Conservation (phyloP, 2,888 invertebrate species). For the Scaptomyza polygonia region DNA sequence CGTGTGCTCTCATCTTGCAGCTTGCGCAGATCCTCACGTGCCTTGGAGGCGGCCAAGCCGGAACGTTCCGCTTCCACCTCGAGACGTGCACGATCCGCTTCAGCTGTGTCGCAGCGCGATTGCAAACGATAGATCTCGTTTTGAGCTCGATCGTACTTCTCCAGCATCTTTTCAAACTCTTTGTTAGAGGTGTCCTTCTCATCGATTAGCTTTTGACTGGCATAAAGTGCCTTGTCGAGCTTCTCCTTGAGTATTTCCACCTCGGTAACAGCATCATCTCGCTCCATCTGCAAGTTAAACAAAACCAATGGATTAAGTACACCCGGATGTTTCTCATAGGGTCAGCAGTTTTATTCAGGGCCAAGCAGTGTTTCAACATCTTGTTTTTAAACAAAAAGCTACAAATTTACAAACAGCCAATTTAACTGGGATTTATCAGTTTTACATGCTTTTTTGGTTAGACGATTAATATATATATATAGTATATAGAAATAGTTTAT, state of each 20-base stretch:
- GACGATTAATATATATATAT: slow-evolving; percentile 36
- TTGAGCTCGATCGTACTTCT: slow-evolving; percentile 96
- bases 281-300: slow-evolving; percentile 88
- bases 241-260: slow-evolving; percentile 95
- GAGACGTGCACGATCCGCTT: slow-evolving; percentile 93
- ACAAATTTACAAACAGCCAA: slow-evolving; percentile 83
- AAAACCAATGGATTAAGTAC: neutral
- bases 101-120: slow-evolving; percentile 93
- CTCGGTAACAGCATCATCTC: slow-evolving; percentile 93
- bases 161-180: slow-evolving; percentile 95
- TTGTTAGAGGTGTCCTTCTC: slow-evolving; percentile 95
- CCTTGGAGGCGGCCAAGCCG: slow-evolving; percentile 90
- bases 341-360: slow-evolving; percentile 13
- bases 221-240: slow-evolving; percentile 93
- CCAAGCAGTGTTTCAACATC: slow-evolving; percentile 37
- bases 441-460: slow-evolving; percentile 67
- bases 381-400: slow-evolving; percentile 56
- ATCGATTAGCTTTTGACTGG: slow-evolving; percentile 92
- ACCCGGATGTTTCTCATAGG: neutral
- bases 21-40: slow-evolving; percentile 93
- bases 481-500: slow-evolving; percentile 23
- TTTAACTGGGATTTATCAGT: slow-evolving; percentile 64
- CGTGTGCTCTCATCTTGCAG: slow-evolving; percentile 93
- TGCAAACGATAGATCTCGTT: slow-evolving; percentile 95
- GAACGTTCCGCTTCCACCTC: slow-evolving; percentile 95